These are phyloP conservation scores for Porphyrio hochstetteri DNA, from an alignment of 2,113 vertebrate genomes.

Conservation along the genomic window DNA sequence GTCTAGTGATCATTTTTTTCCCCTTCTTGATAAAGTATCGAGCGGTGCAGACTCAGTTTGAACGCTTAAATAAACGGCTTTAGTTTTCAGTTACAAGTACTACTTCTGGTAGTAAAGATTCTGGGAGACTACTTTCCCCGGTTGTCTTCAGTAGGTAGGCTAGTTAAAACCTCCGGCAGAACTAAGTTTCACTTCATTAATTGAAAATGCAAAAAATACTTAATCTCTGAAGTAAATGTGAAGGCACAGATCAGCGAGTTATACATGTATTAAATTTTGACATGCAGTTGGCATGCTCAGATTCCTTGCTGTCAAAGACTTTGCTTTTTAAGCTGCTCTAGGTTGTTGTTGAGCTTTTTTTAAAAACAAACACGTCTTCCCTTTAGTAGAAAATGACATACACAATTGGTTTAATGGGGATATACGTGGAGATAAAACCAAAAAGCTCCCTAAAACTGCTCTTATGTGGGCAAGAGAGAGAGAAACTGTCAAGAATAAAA, in stretches of 20 bases:
- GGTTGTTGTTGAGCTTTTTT: background rate
- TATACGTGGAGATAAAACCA: background rate
- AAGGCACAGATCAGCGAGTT: background rate
- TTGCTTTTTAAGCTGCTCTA: background rate
- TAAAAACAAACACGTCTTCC: background rate
- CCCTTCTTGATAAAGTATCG: too few relatives aligned
- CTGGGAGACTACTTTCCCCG: background rate
- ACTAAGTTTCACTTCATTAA: background rate
- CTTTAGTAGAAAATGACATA: background rate
- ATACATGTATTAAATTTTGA: background rate
- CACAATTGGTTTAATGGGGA: background rate
- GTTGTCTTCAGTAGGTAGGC: background rate
- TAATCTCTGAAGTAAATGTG: accelerated
- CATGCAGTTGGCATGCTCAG: background rate
- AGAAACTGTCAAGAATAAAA: background rate
- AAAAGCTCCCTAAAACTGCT: background rate
- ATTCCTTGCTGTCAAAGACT: background rate
- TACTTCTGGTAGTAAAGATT: background rate
- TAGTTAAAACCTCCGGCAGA: background rate
- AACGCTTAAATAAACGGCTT: too few relatives aligned
- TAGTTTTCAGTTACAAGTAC: accelerated
- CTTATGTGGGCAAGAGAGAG: background rate
- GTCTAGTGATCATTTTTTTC: background rate
- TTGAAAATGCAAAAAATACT: background rate
- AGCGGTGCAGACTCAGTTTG: background rate